A percentile compares a stretch with the other conserved stretches of the same genome.
Conservation (phyloP, 1,140 invertebrate genomes). For the Achroia grisella region DNA sequence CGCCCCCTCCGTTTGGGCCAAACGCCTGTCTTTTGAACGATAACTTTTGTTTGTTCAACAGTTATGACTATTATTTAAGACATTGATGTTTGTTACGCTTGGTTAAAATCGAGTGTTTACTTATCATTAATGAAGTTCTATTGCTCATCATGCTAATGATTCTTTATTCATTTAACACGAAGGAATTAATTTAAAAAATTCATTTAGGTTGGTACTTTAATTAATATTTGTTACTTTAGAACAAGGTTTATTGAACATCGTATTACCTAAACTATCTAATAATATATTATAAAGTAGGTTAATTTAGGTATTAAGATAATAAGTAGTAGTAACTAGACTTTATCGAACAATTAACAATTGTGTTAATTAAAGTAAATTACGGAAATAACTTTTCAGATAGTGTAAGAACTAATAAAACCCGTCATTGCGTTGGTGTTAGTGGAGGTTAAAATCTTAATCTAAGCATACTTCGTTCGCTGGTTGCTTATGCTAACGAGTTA, state of each 20-base stretch:
- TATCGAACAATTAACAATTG: conserved; percentile 12
- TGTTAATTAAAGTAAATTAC: conserved; percentile 15
- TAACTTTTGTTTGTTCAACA: conserved; percentile 66
- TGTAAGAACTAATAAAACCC: conserved; percentile 15
- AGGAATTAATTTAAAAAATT: neutral
- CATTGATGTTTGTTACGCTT: conserved; percentile 57
- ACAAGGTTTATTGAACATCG: too few species aligned
- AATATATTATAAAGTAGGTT: too few species aligned
- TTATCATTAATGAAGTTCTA: conserved; percentile 40
- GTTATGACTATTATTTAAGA: conserved; percentile 63
- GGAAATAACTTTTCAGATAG: conserved; percentile 8
- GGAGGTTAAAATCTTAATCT: conserved; percentile 59
- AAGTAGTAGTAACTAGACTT: neutral
- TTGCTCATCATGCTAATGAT: conserved; percentile 33
- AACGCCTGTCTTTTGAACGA: conserved; percentile 51
- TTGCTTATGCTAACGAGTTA: conserved; percentile 66
- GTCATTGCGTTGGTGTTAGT: conserved; percentile 34
- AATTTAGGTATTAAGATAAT: too few species aligned
- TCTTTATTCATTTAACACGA: conserved; percentile 10
- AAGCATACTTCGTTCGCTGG: conserved; percentile 29
- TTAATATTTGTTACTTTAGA: neutral
- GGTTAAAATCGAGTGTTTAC: conserved; percentile 48
- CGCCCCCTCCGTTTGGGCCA: conserved; percentile 60
- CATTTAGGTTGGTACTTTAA: too few species aligned
- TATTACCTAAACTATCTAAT: too few species aligned